Conservation (phyloP, 2,797 vertebrate genomes). For the Coranthus polyacanthus region DNA sequence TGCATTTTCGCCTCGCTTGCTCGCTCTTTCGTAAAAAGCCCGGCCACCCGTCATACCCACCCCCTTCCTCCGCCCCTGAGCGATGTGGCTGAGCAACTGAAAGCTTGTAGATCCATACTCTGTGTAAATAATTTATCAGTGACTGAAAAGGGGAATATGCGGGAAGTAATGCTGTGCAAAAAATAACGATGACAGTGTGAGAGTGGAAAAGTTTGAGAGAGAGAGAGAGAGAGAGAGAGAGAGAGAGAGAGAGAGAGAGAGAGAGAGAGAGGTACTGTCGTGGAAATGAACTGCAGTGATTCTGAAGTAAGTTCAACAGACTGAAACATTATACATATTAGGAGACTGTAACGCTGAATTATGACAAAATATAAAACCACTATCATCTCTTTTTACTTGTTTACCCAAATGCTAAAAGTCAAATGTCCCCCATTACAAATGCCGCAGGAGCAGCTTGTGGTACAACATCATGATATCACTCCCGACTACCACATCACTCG, state of each 20-base stretch:
- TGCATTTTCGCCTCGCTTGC: constrained; percentile 81
- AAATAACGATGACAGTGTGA: constrained; percentile 33
- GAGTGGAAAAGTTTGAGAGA: constrained; percentile 7
- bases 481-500: constrained; percentile 37
- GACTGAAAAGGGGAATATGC: constrained; percentile 38
- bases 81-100: constrained; percentile 74
- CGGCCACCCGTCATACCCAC: constrained; percentile 71
- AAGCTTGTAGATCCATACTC: constrained; percentile 80
- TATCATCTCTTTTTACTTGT: constrained; percentile 22
- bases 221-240: too few species aligned
- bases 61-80: constrained; percentile 64
- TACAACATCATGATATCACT: constrained; percentile 48
- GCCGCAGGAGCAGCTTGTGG: constrained; percentile 43
- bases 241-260: too few species aligned
- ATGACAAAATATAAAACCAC: neutral
- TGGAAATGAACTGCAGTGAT: neutral
- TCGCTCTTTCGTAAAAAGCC: constrained; percentile 80
- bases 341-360: too few species aligned
- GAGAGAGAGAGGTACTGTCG: too few species aligned
- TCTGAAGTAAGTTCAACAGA: too few species aligned
- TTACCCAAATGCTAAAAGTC: constrained; percentile 55
- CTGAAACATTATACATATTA: too few species aligned
- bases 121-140: constrained; percentile 79
- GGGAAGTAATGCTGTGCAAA: constrained; percentile 35
- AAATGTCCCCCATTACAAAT: constrained; percentile 39